Base-by-base conservation (phyloP, 2,888 invertebrate species). In the Drosophila multiciliata region DNA sequence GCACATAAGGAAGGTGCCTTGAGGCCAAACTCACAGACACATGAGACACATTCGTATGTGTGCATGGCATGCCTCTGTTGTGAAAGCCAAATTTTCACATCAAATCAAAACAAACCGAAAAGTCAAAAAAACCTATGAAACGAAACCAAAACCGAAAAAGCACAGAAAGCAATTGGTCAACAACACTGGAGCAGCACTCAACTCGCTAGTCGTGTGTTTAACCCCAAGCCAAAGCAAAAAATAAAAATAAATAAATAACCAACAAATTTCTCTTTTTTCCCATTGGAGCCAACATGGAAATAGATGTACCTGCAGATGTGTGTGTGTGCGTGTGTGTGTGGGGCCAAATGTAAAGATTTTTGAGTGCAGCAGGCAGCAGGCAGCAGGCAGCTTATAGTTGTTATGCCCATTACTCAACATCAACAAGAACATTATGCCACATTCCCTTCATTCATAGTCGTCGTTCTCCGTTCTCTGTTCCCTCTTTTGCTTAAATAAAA, bases 341-440 rank as follows among this genome's bases (percentile, higher is more conserved):
- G 29, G 23, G 23, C 45, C 45, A 45, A 45, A 45, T 8, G 45
- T 45, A 48, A 78, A 74, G 67, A 57, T 66, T 71, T 69, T 73
- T 64, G 71, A 73, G 78, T 86, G 75, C 83, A 68, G 57, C 29
- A 55, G 82, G 73, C 84, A 82, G 88, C 88, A n/a, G n/a, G 75
- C 83, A 68, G 57, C 29, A 55, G 82, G 73, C 84, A 82, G 88
- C 88, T 85, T 85, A 88, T 86, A 88, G 85, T 85, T 85, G 85
- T 88, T 86, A 85, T 85, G 73, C 86, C 85, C 88, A 85, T 88
- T 85, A 88, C 86, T 85, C 88, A 85, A 85, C 88, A 85, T 85
- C 88, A 85, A 85, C 85, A 85, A 85, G 85, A 88, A 88, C 88
- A 85, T 85, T 85, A 85, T 86, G 85, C 86, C 86, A 86, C 82